Evolutionary conservation across 2,113 vertebrate genomes (phyloP), one percentile per base, ranked within the genome.

Genomic region (Seriola rivoliana): DNA sequence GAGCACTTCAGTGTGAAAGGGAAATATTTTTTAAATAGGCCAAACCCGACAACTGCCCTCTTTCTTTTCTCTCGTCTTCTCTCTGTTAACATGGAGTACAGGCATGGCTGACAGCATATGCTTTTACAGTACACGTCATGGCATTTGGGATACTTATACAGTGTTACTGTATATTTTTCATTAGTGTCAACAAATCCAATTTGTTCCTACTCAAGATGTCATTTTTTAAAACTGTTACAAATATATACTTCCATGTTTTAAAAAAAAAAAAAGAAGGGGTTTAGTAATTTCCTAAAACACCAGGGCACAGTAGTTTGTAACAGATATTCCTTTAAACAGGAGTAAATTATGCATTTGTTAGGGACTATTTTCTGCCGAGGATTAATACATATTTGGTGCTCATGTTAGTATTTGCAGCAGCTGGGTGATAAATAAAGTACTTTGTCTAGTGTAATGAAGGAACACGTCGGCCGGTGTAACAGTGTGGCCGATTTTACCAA

Each of bases 1-100:
- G 38, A 71, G 36, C 32, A 2, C 54, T 78, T 48, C 59, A 67
- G 34, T 25, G 57, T 70, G 54, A 75, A 38, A 40, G 64, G 44
- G 25, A 17, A 14, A 19, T 86, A 5, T 76, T 72, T 29, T 67
- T 71, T 81, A 88, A 89, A 72, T 86, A 42, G 88, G 83, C 79
- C 88, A 87, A 62, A 73, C 29, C 70, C 62, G 29, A 84, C 78
- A 19, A 29, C 68, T 85, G 79, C 23, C 25, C 60, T 84, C 32
- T 52, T 88, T 83, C 52, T 73, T 73, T 71, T 58, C 55, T 66
- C 23, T 64, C 3, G 3, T 72, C 14, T 34, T 16, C 58, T 66
- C 16, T 55, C 42, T 71, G 21, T 82, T 71, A 58, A 58, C 7
- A 21, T 32, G 42, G 21, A 36, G 48, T 36, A 42, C 34, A 52